Evolutionary conservation across 2,888 invertebrate genomes (phyloP).

Genomic region (Plebejus anna): DNA sequence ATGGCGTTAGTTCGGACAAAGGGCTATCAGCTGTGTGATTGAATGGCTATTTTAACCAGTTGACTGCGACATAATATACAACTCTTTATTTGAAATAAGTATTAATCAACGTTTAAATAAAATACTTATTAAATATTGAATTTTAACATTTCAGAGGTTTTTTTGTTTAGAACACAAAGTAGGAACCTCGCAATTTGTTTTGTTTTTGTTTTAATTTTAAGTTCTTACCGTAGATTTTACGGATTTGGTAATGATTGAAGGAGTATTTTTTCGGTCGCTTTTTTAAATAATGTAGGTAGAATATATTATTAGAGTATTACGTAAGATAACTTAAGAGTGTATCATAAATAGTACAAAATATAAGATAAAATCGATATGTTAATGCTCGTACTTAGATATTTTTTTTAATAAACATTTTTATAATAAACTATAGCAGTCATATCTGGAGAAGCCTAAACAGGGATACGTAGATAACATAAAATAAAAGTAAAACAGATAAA

Average conservation of each 20-base stretch:
- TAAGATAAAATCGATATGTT: neutral
- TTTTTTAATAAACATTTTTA: neutral
- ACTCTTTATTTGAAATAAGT: neutral
- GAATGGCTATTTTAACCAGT: too few relatives aligned
- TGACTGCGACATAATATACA: neutral
- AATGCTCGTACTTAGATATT: neutral
- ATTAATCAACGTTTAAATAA: slow-evolving; percentile 23
- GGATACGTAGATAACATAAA: too few relatives aligned
- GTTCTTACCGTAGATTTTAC: too few relatives aligned
- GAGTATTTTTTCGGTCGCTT: too few relatives aligned
- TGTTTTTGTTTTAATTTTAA: too few relatives aligned
- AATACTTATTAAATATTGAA: neutral
- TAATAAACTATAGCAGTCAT: too few relatives aligned
- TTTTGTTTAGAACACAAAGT: neutral
- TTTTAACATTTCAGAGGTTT: neutral
- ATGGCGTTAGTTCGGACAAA: too few relatives aligned
- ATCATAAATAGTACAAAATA: neutral
- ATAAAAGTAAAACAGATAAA: neutral
- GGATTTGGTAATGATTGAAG: neutral
- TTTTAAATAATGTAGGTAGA: too few relatives aligned
- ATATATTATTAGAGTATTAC: neutral
- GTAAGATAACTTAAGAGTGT: neutral
- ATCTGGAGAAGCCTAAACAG: too few relatives aligned
- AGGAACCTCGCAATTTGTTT: neutral
- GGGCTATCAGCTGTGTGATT: too few relatives aligned